Base-by-base conservation (phyloP, 2,888 invertebrate genomes). In the Fissipunctia ypsillon region DNA sequence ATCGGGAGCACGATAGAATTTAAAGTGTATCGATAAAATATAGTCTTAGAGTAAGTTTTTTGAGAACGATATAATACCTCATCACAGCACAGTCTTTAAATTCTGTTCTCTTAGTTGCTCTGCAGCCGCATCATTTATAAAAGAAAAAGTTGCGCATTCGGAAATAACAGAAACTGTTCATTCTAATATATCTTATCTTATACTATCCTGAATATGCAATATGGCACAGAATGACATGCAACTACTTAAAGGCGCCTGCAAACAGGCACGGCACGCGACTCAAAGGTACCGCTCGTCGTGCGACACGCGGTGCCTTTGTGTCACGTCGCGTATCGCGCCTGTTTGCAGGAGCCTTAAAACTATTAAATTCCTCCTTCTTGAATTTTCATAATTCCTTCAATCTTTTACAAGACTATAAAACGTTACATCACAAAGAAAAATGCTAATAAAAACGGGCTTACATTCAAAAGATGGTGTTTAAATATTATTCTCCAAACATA, bases 401-500 rank as follows among this genome's bases (percentile, higher is more conserved):
- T 65, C 22, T 25, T 19, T 54, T 28, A 45, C n/a, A 22, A 50
- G 14, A 48, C n/a, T 10, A 35, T 48, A 50, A 63, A 61, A 38
- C 22, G 31, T 64, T 10, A 22, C 31, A 59, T 38, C 52, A 60
- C 16, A 52, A 22, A 25, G 43, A 60, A 76, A 59, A 60, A 48
- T 35, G 31, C 14, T 31, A 60, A 41, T 48, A 63, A 69, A 57
- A 41, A 38, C 31, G 14, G 48, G 41, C 67, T 67, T 31, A 67
- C 57, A 67, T 76, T 66, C 16, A 63, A 68, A 75, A 80, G 41
- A 22, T 25, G 35, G 41, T 71, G 61, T 63, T 65, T 76, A 66
- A 76, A 57, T 66, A 60, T 50, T 60, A 78, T 69, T 69, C 76
- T 41, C 52, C 64, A 48, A 70, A 73, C 59, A 52, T 73, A 61